Conservation (phyloP, 2,797 vertebrate genomes). For the Saxicola maurus region DNA sequence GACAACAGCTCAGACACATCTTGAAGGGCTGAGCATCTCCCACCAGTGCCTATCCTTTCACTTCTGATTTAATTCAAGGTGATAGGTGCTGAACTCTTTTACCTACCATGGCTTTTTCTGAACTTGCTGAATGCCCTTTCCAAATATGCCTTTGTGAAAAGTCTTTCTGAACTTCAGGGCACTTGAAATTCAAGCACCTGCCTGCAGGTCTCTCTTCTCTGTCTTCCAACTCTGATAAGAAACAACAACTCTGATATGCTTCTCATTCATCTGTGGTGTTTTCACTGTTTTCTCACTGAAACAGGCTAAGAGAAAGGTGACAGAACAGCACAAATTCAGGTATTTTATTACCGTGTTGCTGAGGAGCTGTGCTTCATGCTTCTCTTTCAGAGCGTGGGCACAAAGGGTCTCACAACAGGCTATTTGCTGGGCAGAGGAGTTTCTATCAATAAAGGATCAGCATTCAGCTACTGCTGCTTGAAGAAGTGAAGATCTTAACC, state of each 20-base stretch:
- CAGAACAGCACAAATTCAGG: background rate
- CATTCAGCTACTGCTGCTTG: background rate
- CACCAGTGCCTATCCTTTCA: background rate
- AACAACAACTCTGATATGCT: background rate
- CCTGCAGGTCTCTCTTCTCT: background rate
- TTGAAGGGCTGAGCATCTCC: background rate
- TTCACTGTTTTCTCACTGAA: background rate
- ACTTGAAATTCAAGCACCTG: background rate
- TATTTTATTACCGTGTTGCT: background rate
- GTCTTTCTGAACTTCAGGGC: conserved; percentile 22
- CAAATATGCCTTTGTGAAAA: background rate
- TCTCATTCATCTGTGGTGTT: background rate
- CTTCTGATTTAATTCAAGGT: background rate
- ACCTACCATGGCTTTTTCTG: background rate
- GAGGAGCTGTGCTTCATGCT: background rate
- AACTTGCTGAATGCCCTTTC: conserved; percentile 3
- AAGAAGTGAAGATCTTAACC: background rate
- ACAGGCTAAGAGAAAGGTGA: background rate
- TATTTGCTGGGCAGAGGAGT: background rate
- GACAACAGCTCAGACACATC: background rate
- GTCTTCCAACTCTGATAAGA: background rate
- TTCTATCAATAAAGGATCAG: background rate
- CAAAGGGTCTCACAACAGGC: background rate
- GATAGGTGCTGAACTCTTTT: conserved; percentile 24
- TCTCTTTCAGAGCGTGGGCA: fast-evolving